Percentiles rank a stretch among this genome's conserved stretches.
These are phyloP conservation scores for Nematolebias whitei DNA, from an alignment of 2,113 vertebrate species.

Conservation along the genomic window DNA sequence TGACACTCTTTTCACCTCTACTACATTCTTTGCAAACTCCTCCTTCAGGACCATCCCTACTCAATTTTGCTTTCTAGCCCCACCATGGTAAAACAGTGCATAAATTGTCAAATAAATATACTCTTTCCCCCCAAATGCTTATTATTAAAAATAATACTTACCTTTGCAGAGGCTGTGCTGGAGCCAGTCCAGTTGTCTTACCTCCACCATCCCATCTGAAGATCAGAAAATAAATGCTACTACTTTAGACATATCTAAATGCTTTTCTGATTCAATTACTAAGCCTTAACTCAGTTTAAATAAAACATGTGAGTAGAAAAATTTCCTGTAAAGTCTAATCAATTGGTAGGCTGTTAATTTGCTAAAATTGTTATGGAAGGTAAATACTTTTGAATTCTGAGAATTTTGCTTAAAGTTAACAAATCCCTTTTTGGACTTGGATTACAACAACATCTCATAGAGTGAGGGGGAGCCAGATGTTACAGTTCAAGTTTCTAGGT, in stretches of 20 bases:
- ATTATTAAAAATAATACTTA: constrained; percentile 45
- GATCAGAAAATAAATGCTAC: neutral
- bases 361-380: neutral
- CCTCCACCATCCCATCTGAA: constrained; percentile 81
- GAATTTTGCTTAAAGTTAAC: neutral
- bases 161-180: constrained; percentile 85
- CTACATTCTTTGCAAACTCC: too few relatives aligned
- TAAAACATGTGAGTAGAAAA: neutral
- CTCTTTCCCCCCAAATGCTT: too few relatives aligned
- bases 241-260: neutral
- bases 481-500: too few relatives aligned
- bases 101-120: too few relatives aligned
- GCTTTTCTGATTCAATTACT: neutral
- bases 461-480: too few relatives aligned
- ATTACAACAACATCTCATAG: neutral
- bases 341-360: neutral
- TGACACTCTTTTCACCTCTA: too few relatives aligned
- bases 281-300: neutral
- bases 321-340: neutral
- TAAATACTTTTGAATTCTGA: neutral
- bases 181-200: constrained; percentile 89
- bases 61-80: too few relatives aligned
- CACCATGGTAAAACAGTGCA: too few relatives aligned
- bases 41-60: too few relatives aligned
- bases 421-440: neutral